These are phyloP conservation scores for Gambusia affinis DNA, from an alignment of 2,113 vertebrate species.

Conservation along the genomic window DNA sequence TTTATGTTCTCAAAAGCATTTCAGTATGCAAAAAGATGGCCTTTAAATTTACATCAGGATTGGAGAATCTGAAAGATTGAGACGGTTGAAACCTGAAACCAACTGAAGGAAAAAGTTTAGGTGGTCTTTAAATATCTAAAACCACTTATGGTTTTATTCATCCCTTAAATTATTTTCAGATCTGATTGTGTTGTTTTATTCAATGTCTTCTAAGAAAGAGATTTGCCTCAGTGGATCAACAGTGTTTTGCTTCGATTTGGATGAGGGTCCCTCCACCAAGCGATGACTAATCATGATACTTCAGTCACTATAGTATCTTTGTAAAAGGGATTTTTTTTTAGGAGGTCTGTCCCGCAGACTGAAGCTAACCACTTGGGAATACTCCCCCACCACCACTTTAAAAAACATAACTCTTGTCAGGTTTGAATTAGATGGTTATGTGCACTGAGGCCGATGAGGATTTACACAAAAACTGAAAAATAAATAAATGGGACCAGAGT, in stretches of 20 bases:
- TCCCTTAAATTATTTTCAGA: background rate
- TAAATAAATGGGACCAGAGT: too few relatives aligned
- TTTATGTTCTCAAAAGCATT: background rate
- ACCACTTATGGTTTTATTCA: background rate
- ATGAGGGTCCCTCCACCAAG: background rate
- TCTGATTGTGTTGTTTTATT: background rate
- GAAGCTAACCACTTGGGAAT: too few relatives aligned
- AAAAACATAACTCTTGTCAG: too few relatives aligned
- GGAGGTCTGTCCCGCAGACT: too few relatives aligned
- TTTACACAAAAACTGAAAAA: too few relatives aligned
- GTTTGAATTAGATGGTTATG: too few relatives aligned
- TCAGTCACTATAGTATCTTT: background rate
- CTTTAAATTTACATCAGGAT: background rate
- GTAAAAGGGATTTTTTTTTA: background rate
- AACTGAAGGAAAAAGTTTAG: background rate
- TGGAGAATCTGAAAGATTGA: conserved; percentile 8
- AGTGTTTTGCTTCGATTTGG: too few relatives aligned
- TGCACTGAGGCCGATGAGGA: too few relatives aligned
- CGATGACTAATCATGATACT: background rate
- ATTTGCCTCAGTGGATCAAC: too few relatives aligned
- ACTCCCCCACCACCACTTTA: too few relatives aligned
- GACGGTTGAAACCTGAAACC: background rate
- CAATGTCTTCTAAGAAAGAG: too few relatives aligned
- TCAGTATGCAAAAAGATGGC: background rate
- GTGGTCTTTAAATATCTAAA: background rate